A percentile compares a stretch with the other conserved stretches of the same genome.
Conservation (phyloP, 2,888 invertebrate species). For the Colostygia pectinataria region DNA sequence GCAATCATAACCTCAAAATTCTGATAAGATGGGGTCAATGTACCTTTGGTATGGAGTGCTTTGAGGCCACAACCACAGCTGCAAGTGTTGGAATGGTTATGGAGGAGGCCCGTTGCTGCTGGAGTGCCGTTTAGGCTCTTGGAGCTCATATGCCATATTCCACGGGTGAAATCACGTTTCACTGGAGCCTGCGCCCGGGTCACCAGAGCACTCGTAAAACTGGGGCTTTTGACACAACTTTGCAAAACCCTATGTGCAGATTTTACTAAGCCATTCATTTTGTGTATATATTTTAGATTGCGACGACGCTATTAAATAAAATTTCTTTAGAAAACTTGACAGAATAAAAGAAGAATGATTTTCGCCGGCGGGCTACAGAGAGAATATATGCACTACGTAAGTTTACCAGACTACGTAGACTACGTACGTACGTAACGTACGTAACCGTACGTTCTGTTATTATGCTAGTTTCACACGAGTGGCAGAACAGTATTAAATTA, state of each 20-base stretch:
- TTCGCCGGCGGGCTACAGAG: constrained; percentile 24
- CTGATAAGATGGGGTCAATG: constrained; percentile 1
- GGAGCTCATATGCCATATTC: constrained; percentile 88
- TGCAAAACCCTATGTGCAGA: constrained; percentile 80
- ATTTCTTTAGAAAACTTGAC: constrained; percentile 42
- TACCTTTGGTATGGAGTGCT: constrained; percentile 88
- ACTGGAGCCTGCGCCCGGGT: constrained; percentile 67
- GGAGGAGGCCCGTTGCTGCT: constrained; percentile 63
- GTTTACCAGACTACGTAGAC: no score
- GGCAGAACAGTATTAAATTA: no score
- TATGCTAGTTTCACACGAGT: no score
- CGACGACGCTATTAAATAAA: constrained; percentile 31
- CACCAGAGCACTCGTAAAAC: constrained; percentile 61
- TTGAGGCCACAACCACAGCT: constrained; percentile 86
- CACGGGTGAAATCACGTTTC: constrained; percentile 86
- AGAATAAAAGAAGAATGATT: constrained; percentile 36
- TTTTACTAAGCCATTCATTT: constrained; percentile 88
- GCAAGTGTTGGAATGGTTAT: constrained; percentile 85
- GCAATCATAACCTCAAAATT: constrained; percentile 72
- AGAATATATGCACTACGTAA: no score
- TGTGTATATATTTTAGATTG: constrained; percentile 41
- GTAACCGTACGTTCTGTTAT: no score
- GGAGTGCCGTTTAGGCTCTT: constrained; percentile 62
- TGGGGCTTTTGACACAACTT: constrained; percentile 62
- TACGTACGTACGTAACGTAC: no score